Conservation (phyloP, 1,140 invertebrate species). For the Pseudomyrmex dendroicus region DNA sequence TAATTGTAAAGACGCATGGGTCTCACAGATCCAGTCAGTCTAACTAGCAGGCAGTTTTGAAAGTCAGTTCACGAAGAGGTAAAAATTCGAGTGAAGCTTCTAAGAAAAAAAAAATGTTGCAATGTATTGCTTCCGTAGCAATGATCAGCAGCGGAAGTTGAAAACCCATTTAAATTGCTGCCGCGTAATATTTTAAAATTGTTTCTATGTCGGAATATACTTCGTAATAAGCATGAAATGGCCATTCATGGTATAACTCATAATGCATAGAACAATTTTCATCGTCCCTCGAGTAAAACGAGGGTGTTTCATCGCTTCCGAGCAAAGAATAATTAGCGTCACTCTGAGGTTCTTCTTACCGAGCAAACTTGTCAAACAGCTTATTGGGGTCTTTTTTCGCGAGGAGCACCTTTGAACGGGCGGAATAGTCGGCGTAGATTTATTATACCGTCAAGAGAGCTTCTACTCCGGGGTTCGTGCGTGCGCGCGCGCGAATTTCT, state of each 20-base stretch:
- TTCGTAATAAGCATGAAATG: slow-evolving; percentile 11
- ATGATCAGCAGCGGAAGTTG: too few species aligned
- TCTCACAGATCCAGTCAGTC: too few species aligned
- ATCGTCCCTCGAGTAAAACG: neutral
- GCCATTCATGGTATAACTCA: slow-evolving; percentile 3
- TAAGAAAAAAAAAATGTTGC: too few species aligned
- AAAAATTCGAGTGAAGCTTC: too few species aligned
- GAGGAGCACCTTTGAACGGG: slow-evolving; percentile 40
- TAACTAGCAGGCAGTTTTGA: too few species aligned
- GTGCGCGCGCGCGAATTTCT: slow-evolving; percentile 8
- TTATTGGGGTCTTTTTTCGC: slow-evolving; percentile 55
- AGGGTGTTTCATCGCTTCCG: slow-evolving; percentile 29
- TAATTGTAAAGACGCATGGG: too few species aligned
- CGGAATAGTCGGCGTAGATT: slow-evolving; percentile 46
- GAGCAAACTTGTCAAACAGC: slow-evolving; percentile 59
- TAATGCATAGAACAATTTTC: slow-evolving; percentile 25
- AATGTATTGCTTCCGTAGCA: too few species aligned
- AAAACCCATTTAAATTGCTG: neutral
- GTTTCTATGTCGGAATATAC: slow-evolving; percentile 1
- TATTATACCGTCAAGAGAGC: slow-evolving; percentile 45
- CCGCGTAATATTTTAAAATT: neutral
- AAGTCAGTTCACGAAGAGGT: too few species aligned
- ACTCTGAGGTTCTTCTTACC: slow-evolving; percentile 31
- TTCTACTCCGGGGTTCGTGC: neutral
- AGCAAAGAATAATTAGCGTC: slow-evolving; percentile 55